Evolutionary conservation across 2,113 vertebrate genomes (phyloP), one percentile per base, ranked within the genome.

Genomic region (Cyanoliseus patagonus): DNA sequence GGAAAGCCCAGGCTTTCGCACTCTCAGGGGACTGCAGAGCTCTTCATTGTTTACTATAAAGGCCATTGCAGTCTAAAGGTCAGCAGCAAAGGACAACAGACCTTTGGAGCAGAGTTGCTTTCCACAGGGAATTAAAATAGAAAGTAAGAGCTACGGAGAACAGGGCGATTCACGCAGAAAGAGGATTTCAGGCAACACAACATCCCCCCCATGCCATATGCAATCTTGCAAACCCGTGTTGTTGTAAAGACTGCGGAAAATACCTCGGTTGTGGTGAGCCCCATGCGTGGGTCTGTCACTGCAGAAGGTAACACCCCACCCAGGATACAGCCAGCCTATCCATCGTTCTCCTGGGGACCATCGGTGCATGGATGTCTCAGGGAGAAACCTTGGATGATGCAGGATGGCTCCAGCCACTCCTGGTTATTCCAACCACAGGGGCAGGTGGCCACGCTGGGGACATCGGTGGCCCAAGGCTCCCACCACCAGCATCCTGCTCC

Each of bases 71-170:
- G 96, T 93, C 92, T 88, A 94, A 96, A 96, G 94, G 91, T 96
- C 92, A 94, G 33, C 76, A 72, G 76, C 4, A 23, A 90, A 81
- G 19, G 46, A 94, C 70, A 90, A 93, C 90, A 93, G 90, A 95
- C 92, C 93, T 96, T 96, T 93, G 93, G 90, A 94, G 49, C 84
- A 62, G 44, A 83, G 55, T 3, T 59, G 53, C 78, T 78, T 72
- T 77, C 87, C 69, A 23, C 30, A 37, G 41, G 33, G 64, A 61
- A 86, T 14, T 20, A 83, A 94, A 91, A 76, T 1, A 4, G 66
- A 92, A 85, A 87, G 13, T 9, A 69, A 73, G 59, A 84, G 37
- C 41, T 42, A 53, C 53, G 61, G 18, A 12, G 39, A 92, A 72
- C 13, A 15, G 44, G 9, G 13, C 1, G 0, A 35, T 52, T 86